Conservation (phyloP, 1,140 invertebrate genomes). For the Cherax quadricarinatus region DNA sequence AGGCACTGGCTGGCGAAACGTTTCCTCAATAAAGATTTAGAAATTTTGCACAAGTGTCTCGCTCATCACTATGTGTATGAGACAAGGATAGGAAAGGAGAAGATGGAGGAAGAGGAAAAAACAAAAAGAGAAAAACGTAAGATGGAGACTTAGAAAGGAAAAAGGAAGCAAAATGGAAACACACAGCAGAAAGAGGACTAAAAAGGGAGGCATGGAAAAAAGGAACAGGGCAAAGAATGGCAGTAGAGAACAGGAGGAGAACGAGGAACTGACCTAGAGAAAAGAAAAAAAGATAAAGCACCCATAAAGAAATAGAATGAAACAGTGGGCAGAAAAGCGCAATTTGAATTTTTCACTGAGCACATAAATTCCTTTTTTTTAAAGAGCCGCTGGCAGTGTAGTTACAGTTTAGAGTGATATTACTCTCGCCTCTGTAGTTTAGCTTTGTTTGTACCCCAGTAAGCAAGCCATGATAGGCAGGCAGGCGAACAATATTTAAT, state of each 20-base stretch:
- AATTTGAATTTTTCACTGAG: background rate
- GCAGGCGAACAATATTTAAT: background rate
- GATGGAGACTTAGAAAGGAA: background rate
- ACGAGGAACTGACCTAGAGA: too few relatives aligned
- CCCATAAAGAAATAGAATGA: background rate
- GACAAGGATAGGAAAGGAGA: too few relatives aligned
- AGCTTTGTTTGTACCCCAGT: background rate
- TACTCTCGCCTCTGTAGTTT: background rate
- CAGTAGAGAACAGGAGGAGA: background rate
- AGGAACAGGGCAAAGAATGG: background rate
- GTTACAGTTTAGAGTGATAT: background rate
- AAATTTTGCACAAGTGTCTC: too few relatives aligned
- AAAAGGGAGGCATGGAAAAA: background rate
- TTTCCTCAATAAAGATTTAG: too few relatives aligned
- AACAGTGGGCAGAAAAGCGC: background rate
- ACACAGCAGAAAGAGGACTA: background rate
- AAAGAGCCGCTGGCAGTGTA: background rate
- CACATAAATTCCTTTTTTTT: background rate
- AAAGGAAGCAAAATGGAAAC: background rate
- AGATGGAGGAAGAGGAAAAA: background rate
- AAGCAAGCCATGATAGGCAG: background rate
- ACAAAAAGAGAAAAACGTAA: background rate
- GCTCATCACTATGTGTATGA: too few relatives aligned
- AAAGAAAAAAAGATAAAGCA: too few relatives aligned
- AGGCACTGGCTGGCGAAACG: too few relatives aligned